Evolutionary conservation across 2,797 vertebrate species (phyloP), one percentile per base, ranked within the genome.

Genomic region (Masticophis lateralis): DNA sequence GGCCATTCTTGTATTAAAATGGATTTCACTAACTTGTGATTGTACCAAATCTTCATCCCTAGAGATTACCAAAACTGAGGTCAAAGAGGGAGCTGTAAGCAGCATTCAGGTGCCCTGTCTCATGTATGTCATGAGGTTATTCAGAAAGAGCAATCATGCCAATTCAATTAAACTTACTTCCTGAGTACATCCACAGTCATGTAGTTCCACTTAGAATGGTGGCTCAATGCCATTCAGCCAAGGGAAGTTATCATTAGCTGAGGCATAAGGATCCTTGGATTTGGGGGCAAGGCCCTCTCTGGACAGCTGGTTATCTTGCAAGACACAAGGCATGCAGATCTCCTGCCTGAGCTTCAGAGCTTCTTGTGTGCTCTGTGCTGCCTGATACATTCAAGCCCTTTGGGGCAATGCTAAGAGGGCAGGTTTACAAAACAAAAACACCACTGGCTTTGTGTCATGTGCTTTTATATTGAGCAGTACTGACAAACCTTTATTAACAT

Each of bases 71-170:
- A 28, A 47, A 37, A 13, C 53, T 37, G 12, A 27, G 18, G 56
- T 4, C 89, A 8, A 5, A 60, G 7, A 13, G n/a, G 25, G 60
- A 13, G 6, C 59, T 90, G 51, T 66, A 83, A 57, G n/a, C 27
- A 66, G 32, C 32, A 66, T 47, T 69, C 20, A 47, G 25, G 18
- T 66, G 69, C n/a, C 56, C n/a, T 28, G 43, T 83, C 92, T 86
- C 88, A 37, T 86, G 74, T 47, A 27, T 86, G 88, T 92, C 88
- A 92, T 66, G 92, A 86, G 88, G n/a, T 18, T 86, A 11, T 61
- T 28, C 59, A 43, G 8, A 90, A 32, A 90, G 25, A 86, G 10
- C 12, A 51, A 90, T 90, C 69, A 86, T 27, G 32, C 59, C 51
- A 47, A 22, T 27, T 20, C 22, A 27, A 87, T 87, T 69, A 69